phyloP scores from a whole-genome alignment of 2,888 invertebrate genomes.

The Stegana nigrithorax region DNA sequence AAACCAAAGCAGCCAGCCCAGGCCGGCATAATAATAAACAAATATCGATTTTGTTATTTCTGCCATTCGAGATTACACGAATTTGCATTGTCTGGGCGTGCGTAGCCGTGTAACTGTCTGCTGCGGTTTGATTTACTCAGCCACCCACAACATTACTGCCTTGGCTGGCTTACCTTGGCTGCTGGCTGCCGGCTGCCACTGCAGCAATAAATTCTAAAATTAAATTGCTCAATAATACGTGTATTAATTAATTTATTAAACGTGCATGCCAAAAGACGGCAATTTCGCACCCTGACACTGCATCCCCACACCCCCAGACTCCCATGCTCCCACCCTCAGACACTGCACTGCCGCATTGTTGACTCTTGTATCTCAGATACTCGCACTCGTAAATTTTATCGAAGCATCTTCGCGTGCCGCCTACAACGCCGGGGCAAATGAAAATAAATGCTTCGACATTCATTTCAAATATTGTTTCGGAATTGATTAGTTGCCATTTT shows the following conservation, averaged over 20 bases:
- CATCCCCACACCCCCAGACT: no score
- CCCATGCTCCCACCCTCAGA: no score
- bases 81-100: constrained; percentile 25
- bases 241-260: neutral
- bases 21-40: constrained; percentile 23
- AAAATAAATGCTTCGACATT: constrained; percentile 47
- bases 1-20: neutral
- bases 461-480: constrained; percentile 39
- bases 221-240: no score
- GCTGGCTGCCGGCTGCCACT: neutral
- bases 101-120: constrained; percentile 35
- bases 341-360: no score
- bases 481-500: constrained; percentile 49
- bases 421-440: constrained; percentile 32
- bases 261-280: no score
- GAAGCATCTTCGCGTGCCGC: no score
- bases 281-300: no score
- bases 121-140: constrained; percentile 50
- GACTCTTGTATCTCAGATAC: no score
- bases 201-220: neutral
- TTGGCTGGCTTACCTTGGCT: neutral
- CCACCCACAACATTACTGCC: constrained; percentile 27
- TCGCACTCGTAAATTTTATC: no score
- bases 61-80: constrained; percentile 11
- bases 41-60: constrained; percentile 38